These are phyloP conservation scores for Paedocypris micromegethes DNA, from an alignment of 2,797 vertebrate species.

Conservation along the genomic window DNA sequence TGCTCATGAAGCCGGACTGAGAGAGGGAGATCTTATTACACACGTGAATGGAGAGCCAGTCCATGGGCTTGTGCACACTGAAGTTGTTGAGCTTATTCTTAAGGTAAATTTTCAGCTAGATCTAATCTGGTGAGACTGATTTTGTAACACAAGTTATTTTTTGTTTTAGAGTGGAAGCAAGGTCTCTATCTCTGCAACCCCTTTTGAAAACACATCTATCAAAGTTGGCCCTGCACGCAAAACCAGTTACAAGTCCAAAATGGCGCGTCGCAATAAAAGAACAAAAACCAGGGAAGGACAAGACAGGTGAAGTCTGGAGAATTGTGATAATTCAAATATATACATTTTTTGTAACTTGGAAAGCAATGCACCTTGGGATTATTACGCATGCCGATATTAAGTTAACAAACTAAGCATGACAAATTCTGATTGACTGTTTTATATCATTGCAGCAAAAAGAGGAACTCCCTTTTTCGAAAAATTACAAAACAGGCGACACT, in stretches of 20 bases:
- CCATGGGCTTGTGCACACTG: conserved; percentile 92
- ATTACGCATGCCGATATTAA: too few species aligned
- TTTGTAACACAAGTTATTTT: conserved; percentile 18
- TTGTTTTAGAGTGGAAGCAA: conserved; percentile 84
- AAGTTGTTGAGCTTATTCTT: conserved; percentile 94
- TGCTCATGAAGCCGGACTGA: conserved; percentile 85
- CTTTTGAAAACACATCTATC: conserved; percentile 95
- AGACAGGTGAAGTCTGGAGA: conserved; percentile 75
- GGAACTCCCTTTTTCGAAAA: conserved; percentile 86
- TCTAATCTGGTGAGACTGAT: background rate
- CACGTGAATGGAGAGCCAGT: conserved; percentile 93
- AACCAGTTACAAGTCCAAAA: conserved; percentile 85
- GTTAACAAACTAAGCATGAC: too few species aligned
- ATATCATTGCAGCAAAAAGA: conserved; percentile 76
- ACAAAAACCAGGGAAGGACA: conserved; percentile 85
- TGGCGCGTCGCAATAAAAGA: conserved; percentile 92
- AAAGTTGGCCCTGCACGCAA: conserved; percentile 92
- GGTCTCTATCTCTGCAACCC: conserved; percentile 89
- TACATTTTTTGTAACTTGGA: too few species aligned
- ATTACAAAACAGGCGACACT: conserved; percentile 90
- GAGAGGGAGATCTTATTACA: conserved; percentile 92
- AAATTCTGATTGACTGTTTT: background rate
- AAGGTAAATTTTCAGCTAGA: conserved; percentile 70
- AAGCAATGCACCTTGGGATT: too few species aligned
- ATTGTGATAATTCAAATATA: background rate